Percentiles rank a stretch among this genome's conserved stretches.
Evolutionary conservation across 2,113 vertebrate genomes (phyloP).

Genomic region (Mormoops blainvillei): DNA sequence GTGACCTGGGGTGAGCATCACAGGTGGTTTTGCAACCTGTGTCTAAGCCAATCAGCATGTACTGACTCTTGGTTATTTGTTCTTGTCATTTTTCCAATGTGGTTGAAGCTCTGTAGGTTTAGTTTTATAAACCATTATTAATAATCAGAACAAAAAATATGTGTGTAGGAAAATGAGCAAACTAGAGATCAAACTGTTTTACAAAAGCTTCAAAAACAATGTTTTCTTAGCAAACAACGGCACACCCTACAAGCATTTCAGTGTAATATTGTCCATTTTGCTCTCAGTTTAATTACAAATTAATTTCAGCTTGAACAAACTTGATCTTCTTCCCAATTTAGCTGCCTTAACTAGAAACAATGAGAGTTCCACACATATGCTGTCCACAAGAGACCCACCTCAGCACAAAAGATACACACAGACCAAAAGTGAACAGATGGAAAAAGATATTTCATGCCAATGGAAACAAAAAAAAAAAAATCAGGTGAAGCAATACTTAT

Average conservation of each 20-base stretch:
- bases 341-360: neutral
- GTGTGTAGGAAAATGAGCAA: neutral
- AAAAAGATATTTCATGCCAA: neutral
- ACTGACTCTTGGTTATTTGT: neutral
- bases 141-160: neutral
- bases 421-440: neutral
- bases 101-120: neutral
- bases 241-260: neutral
- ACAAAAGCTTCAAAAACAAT: neutral
- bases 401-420: neutral
- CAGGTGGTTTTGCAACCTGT: neutral
- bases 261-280: neutral
- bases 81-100: neutral
- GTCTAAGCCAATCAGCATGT: neutral
- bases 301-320: neutral
- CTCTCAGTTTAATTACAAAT: neutral
- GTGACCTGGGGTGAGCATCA: neutral
- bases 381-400: neutral
- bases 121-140: neutral
- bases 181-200: neutral
- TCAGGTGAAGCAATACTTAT: neutral
- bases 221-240: neutral
- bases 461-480: neutral
- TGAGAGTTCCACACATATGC: neutral
- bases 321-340: neutral